phyloP scores from a whole-genome alignment of 2,888 invertebrate species.

The Caenorhabditis doughertyi region DNA sequence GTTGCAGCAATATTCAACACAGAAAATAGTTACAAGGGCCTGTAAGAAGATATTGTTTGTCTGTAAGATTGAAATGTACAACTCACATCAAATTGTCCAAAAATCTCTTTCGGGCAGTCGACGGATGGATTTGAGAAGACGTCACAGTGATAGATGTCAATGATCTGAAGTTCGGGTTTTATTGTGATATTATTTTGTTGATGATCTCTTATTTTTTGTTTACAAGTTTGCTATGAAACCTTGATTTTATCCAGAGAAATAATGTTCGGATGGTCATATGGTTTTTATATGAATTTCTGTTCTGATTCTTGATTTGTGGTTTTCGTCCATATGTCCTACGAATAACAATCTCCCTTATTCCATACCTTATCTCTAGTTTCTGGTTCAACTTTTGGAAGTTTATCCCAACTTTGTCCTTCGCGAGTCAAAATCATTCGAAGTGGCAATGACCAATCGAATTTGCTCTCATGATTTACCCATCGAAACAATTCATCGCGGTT shows the following conservation, averaged over 20 bases:
- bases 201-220: not conserved
- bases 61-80: not conserved
- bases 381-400: slow-evolving; percentile 64
- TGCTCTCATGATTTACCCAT: slow-evolving; percentile 72
- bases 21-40: slow-evolving; percentile 80
- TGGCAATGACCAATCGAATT: slow-evolving; percentile 76
- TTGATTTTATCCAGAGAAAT: not conserved
- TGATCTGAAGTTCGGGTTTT: slow-evolving; percentile 50
- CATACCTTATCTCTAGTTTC: slow-evolving; percentile 74
- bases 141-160: slow-evolving; percentile 78
- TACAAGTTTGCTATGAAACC: not conserved
- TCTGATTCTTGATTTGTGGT: no score
- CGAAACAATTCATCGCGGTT: slow-evolving; percentile 76
- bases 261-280: not conserved
- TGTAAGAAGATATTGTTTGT: slow-evolving; percentile 41
- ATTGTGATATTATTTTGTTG: not conserved
- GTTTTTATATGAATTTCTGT: no score
- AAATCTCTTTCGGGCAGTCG: slow-evolving; percentile 69
- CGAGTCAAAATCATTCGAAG: slow-evolving; percentile 70
- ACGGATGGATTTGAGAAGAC: slow-evolving; percentile 76
- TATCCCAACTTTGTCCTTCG: slow-evolving; percentile 71
- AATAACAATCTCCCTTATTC: not conserved
- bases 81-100: slow-evolving; percentile 70
- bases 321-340: no score
- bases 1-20: slow-evolving; percentile 81